Conservation (phyloP, 37 sponge, comb jelly and placozoan genomes). For the Crambe crambe region DNA sequence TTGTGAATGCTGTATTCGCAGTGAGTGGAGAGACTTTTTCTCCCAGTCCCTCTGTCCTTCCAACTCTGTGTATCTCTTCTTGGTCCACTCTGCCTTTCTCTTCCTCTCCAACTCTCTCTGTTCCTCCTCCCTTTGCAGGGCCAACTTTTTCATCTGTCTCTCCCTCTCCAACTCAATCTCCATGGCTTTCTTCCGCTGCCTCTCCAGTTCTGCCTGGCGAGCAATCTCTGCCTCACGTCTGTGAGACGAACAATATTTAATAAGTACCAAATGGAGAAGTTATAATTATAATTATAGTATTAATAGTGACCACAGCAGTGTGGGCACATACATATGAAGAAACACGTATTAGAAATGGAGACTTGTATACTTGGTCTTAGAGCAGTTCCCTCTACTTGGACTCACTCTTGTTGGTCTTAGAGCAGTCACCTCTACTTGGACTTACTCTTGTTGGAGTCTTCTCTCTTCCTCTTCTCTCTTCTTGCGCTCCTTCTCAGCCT, state of each 20-base stretch:
- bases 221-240: conserved; percentile 44
- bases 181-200: conserved; percentile 54
- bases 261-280: background rate
- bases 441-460: conserved; percentile 42
- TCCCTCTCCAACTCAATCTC: conserved; percentile 70
- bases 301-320: background rate
- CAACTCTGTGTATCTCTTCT: conserved; percentile 46
- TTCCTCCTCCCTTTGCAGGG: conserved; percentile 58
- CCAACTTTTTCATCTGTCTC: conserved; percentile 38
- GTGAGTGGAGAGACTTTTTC: conserved; percentile 25
- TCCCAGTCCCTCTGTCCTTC: conserved; percentile 50
- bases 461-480: conserved; percentile 53
- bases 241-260: background rate
- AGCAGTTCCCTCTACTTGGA: background rate
- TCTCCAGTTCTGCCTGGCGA: conserved; percentile 61
- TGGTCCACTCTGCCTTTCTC: conserved; percentile 70
- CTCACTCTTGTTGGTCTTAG: too few relatives aligned
- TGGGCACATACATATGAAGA: background rate
- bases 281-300: background rate
- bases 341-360: background rate
- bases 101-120: conserved; percentile 57
- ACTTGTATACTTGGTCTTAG: background rate
- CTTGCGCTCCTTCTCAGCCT: conserved; percentile 64
- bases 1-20: conserved; percentile 26
- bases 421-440: background rate